Evolutionary conservation across 2,797 vertebrate species (phyloP).

Genomic region (Spinus olivaceus): DNA sequence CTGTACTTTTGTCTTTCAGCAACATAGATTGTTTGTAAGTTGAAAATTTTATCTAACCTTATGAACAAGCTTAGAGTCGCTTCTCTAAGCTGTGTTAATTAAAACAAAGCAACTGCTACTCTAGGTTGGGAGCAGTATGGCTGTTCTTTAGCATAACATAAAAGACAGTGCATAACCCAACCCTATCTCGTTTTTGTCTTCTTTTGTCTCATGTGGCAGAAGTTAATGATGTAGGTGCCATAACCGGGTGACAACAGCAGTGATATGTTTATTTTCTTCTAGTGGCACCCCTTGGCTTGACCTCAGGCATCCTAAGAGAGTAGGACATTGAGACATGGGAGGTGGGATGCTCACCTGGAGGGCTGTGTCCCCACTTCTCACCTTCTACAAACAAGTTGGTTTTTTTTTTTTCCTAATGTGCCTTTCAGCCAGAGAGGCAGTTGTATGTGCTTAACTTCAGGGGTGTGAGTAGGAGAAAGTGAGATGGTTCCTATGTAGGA

Average conservation of each 20-base stretch:
- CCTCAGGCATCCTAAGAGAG: neutral
- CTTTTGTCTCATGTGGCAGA: neutral
- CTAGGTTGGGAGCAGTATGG: neutral
- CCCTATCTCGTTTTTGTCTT: neutral
- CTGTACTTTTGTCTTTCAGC: neutral
- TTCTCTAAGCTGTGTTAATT: neutral
- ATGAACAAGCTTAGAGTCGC: too few relatives aligned
- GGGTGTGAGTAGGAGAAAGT: neutral
- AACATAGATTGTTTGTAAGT: neutral
- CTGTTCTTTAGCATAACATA: neutral
- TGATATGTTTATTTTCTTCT: neutral
- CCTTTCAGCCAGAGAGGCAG: neutral
- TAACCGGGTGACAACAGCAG: neutral
- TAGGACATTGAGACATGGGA: neutral
- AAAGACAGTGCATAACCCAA: neutral
- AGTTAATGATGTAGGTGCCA: neutral
- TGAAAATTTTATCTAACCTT: neutral
- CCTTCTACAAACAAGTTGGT: neutral
- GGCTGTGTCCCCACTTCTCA: neutral
- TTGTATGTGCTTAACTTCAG: neutral
- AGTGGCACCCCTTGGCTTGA: rapidly evolving
- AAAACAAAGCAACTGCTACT: neutral
- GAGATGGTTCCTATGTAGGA: neutral
- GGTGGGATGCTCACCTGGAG: neutral
- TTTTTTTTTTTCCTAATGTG: neutral